Evolutionary conservation across 2,888 invertebrate genomes (phyloP).

Genomic region (Nomada goodeniana): DNA sequence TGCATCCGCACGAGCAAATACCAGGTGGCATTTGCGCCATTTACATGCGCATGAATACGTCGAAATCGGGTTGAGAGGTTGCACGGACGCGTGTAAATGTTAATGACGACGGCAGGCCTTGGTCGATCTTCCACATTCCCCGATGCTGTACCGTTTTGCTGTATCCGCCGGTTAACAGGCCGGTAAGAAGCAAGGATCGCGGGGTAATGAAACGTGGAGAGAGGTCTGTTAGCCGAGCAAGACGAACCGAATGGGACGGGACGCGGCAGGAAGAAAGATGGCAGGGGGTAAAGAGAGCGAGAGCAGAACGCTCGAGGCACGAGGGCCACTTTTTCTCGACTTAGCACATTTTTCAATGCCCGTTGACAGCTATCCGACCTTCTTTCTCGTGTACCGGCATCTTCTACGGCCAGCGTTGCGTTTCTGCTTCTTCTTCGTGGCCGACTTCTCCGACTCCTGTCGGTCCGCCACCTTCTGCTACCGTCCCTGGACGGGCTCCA

Average conservation of each 20-base stretch:
- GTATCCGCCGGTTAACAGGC: constrained; percentile 78
- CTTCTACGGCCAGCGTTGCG: constrained; percentile 45
- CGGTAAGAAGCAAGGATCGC: constrained; percentile 78
- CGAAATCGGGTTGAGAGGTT: constrained; percentile 71
- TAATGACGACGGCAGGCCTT: constrained; percentile 78
- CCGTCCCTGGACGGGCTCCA: constrained; percentile 35
- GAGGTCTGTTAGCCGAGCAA: constrained; percentile 47
- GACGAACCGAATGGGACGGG: constrained; percentile 48
- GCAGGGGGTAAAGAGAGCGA: constrained; percentile 61
- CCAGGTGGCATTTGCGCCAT: constrained; percentile 55
- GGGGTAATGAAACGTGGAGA: constrained; percentile 72
- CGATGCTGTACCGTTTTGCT: constrained; percentile 81
- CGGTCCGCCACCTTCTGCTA: constrained; percentile 64
- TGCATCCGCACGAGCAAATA: constrained; percentile 44
- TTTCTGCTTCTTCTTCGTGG: constrained; percentile 59
- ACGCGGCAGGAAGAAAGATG: constrained; percentile 63
- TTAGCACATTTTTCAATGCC: constrained; percentile 82
- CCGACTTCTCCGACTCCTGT: constrained; percentile 47
- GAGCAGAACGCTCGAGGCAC: constrained; percentile 78
- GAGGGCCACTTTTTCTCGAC: constrained; percentile 79
- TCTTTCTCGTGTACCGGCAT: constrained; percentile 56
- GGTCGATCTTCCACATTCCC: constrained; percentile 79
- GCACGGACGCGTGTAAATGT: constrained; percentile 77
- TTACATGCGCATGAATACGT: constrained; percentile 76
- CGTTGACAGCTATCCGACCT: constrained; percentile 79